A percentile compares a stretch with the other conserved stretches of the same genome.
Evolutionary conservation across 2,888 invertebrate genomes (phyloP).

Genomic region (Trichogramma dendrolimi): DNA sequence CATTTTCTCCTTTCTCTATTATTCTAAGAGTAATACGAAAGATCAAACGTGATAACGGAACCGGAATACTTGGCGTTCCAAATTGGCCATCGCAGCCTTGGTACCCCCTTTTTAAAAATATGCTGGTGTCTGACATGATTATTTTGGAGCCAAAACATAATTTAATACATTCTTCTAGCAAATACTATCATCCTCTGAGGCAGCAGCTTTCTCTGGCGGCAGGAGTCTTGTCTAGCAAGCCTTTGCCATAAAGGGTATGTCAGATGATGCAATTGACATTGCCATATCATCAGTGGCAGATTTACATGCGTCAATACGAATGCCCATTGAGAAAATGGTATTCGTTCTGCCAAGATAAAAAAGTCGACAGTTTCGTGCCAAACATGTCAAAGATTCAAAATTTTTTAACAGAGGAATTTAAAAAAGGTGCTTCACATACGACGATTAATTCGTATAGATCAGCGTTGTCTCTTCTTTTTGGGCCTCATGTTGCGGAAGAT

Average conservation of each 20-base stretch:
- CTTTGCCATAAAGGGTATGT: background rate
- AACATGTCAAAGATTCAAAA: constrained; percentile 1
- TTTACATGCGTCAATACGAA: too few species aligned
- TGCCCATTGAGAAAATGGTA: too few species aligned
- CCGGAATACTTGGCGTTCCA: constrained; percentile 1
- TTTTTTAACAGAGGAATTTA: background rate
- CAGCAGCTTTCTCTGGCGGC: background rate
- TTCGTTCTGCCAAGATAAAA: too few species aligned
- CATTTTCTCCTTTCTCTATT: constrained; percentile 14
- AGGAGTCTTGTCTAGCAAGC: background rate
- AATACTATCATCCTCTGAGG: background rate
- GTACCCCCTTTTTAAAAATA: too few species aligned
- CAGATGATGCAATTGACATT: background rate
- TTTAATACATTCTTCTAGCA: background rate
- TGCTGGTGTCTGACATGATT: background rate
- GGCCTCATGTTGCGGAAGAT: background rate
- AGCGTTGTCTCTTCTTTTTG: background rate
- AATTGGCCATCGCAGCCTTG: background rate
- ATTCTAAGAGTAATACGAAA: constrained; percentile 11
- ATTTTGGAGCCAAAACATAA: background rate
- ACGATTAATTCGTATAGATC: constrained; percentile 4
- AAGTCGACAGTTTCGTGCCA: too few species aligned
- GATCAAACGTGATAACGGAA: background rate
- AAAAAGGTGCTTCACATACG: background rate
- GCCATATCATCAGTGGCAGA: too few species aligned